phyloP scores from a whole-genome alignment of 2,113 vertebrate genomes.

The Cardinalis cardinalis region DNA sequence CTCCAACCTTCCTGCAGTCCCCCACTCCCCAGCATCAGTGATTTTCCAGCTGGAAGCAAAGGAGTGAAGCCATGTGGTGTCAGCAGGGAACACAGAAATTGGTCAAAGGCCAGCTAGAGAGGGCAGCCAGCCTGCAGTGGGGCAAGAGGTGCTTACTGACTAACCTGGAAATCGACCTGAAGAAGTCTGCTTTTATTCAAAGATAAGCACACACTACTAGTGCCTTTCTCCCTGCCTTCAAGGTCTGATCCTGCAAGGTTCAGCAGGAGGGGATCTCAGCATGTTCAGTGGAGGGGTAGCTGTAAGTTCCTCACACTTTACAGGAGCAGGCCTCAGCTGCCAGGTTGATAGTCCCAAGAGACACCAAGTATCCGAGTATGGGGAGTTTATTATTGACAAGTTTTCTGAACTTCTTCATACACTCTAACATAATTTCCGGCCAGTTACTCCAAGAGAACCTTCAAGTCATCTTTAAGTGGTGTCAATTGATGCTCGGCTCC shows the following conservation, averaged over 20 bases:
- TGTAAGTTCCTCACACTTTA: accelerated
- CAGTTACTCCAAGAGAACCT: neutral
- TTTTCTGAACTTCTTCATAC: neutral
- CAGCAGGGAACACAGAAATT: neutral
- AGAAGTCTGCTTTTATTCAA: neutral
- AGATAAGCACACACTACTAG: accelerated
- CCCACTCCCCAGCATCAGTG: neutral
- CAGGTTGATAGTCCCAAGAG: neutral
- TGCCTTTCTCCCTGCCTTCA: neutral
- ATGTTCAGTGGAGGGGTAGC: accelerated
- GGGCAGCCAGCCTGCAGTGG: neutral
- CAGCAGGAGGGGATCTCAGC: neutral
- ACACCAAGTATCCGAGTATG: neutral
- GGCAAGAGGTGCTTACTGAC: neutral
- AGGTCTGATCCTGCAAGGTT: neutral
- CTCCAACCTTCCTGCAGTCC: neutral
- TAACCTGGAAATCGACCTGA: neutral
- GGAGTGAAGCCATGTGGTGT: neutral
- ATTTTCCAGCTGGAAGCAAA: neutral
- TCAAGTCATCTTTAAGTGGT: neutral
- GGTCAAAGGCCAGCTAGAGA: accelerated
- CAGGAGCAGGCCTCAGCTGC: neutral
- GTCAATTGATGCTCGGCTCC: neutral
- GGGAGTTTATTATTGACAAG: neutral
- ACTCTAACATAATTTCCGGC: accelerated